These are phyloP conservation scores for Atta colombica DNA, from an alignment of 1,140 invertebrate species.

Conservation along the genomic window DNA sequence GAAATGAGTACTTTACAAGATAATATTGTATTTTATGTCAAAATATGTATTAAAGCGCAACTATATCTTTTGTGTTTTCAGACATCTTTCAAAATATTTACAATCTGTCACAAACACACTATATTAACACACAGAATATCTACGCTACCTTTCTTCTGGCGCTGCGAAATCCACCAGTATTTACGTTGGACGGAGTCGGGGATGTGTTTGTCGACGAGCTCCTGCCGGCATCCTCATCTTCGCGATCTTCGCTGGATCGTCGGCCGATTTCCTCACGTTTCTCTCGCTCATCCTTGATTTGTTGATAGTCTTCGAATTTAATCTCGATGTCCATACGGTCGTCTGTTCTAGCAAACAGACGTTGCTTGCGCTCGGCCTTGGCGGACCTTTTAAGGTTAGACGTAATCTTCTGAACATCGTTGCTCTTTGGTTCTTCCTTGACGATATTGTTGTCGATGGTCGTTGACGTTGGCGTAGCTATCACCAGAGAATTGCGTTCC, in stretches of 20 bases:
- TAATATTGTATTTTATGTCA: not conserved
- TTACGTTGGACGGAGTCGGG: constrained; percentile 82
- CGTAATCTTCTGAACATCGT: constrained; percentile 60
- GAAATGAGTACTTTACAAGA: not conserved
- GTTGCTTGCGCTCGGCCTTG: constrained; percentile 83
- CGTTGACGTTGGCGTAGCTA: constrained; percentile 5
- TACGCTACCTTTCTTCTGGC: constrained; percentile 83
- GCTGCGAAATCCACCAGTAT: constrained; percentile 82
- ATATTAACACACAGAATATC: not conserved
- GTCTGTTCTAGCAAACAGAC: constrained; percentile 82
- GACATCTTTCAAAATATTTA: not conserved
- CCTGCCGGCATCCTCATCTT: constrained; percentile 83
- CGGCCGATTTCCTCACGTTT: constrained; percentile 79
- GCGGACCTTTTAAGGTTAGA: constrained; percentile 81
- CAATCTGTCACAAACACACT: not conserved
- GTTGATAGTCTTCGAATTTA: constrained; percentile 83
- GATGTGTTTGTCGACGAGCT: constrained; percentile 83
- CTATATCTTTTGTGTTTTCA: not conserved
- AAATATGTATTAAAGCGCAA: not conserved
- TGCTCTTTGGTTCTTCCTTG: constrained; percentile 74
- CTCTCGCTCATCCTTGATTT: constrained; percentile 76
- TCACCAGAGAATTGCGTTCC: constrained; percentile 1
- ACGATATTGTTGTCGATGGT: not conserved
- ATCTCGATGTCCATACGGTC: constrained; percentile 83
- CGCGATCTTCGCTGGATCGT: constrained; percentile 82